These are phyloP conservation scores for Poecilia wingei DNA, from an alignment of 2,797 vertebrate genomes.

Conservation along the genomic window DNA sequence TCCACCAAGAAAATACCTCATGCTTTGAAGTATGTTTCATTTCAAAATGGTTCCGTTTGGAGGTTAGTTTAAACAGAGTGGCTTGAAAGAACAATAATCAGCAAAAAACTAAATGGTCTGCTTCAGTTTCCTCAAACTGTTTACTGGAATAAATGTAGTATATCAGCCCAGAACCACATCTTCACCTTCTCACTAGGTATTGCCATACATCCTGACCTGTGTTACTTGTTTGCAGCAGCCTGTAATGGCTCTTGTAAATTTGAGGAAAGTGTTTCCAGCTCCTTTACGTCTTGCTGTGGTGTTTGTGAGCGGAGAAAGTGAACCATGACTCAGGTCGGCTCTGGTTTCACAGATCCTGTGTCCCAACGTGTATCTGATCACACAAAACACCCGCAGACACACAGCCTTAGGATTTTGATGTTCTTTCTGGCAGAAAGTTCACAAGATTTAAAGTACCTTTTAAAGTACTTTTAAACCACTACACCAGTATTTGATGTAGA, in stretches of 20 bases:
- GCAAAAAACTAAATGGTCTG: slow-evolving; percentile 4
- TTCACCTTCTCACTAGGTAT: slow-evolving; percentile 4
- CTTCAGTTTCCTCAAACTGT: neutral
- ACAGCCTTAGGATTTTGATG: neutral
- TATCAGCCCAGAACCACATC: neutral
- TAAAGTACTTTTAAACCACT: neutral
- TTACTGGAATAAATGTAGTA: neutral
- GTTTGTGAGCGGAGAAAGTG: slow-evolving; percentile 69
- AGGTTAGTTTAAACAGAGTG: neutral
- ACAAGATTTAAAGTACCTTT: neutral
- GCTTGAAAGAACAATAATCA: neutral
- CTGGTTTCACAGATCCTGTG: slow-evolving; percentile 68
- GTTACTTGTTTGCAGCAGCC: slow-evolving; percentile 5
- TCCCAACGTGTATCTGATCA: slow-evolving; percentile 34
- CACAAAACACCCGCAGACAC: slow-evolving; percentile 1
- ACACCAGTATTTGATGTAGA: too few relatives aligned
- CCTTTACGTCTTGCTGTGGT: slow-evolving; percentile 15
- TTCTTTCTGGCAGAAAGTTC: neutral
- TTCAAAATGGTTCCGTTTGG: neutral
- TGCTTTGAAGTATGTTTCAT: neutral
- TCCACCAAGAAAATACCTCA: neutral
- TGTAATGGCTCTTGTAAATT: slow-evolving; percentile 42
- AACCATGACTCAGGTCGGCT: slow-evolving; percentile 59
- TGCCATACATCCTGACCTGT: neutral
- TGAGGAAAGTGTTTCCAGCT: slow-evolving; percentile 56